These are phyloP conservation scores for Nudaria mundana DNA, from an alignment of 2,888 invertebrate genomes.

Conservation along the genomic window DNA sequence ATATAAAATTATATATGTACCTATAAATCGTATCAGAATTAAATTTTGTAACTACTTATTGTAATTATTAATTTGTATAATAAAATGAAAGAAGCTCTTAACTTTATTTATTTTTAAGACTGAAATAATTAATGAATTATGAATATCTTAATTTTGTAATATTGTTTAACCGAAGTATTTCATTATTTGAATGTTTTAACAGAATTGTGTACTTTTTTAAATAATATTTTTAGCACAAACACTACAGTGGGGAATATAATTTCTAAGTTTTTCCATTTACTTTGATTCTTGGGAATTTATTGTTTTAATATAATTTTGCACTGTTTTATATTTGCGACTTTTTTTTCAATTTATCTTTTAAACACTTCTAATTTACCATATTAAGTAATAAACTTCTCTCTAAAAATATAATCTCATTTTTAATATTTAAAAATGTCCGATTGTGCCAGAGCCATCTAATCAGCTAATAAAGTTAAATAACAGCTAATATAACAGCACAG, in stretches of 20 bases:
- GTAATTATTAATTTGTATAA: too few relatives aligned
- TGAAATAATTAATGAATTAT: slow-evolving; percentile 54
- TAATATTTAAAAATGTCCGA: slow-evolving; percentile 21
- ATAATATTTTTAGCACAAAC: slow-evolving; percentile 39
- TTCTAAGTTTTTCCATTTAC: slow-evolving; percentile 54
- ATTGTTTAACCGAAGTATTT: slow-evolving; percentile 18
- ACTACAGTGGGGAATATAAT: slow-evolving; percentile 36
- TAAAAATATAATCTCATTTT: slow-evolving; percentile 22
- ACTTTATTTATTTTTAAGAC: slow-evolving; percentile 66
- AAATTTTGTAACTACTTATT: not conserved
- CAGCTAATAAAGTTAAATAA: not conserved
- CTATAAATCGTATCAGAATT: too few relatives aligned
- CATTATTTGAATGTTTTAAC: slow-evolving; percentile 25
- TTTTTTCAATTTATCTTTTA: not conserved
- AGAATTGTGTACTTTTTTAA: slow-evolving; percentile 25
- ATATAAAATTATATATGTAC: too few relatives aligned
- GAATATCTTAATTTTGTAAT: slow-evolving; percentile 33
- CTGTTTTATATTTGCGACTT: not conserved
- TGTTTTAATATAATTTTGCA: slow-evolving; percentile 14
- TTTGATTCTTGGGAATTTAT: slow-evolving; percentile 27
- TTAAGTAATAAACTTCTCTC: too few relatives aligned
- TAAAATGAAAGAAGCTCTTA: slow-evolving; percentile 31
- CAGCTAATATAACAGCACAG: too few relatives aligned
- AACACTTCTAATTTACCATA: slow-evolving; percentile 1
- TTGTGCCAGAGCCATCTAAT: slow-evolving; percentile 10